Base-by-base conservation (phyloP, 2,888 invertebrate species). In the Corythucha ciliata region DNA sequence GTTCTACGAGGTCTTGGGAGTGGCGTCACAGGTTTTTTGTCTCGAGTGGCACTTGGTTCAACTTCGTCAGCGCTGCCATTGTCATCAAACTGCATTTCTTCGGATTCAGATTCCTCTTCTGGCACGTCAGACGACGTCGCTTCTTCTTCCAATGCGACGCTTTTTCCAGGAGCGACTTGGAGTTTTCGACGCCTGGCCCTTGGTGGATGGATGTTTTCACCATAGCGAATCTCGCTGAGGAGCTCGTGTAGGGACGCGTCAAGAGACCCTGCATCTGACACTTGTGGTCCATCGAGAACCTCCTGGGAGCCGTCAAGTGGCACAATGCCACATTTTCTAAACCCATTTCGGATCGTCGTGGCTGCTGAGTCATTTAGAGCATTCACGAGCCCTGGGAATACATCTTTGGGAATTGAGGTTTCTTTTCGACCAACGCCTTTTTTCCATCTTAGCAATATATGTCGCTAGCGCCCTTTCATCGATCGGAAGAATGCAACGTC, bases 401-500 rank as follows among this genome's bases (percentile, higher is more conserved):
- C 26, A 18, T 37, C 37, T 54, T 54, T 57, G 3, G 56, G 56
- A 5, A 56, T 20, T 3, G 48, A 8, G 26, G 50, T 2, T 7
- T 27, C 27, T 26, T 34, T 24, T 33, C 39, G 51, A 6, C 55
- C 52, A 14, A 33, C 29, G 1, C 41, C 54, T 20, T 54, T 22
- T 39, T 54, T 56, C 51, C 54, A 54, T 2, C 44, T 20, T 4
- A 4, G 27, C 4, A 53, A 29, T 12, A 54, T 27, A 1, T 41
- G 39, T 26, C 41, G 41, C 61, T 61, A 61, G 8, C 33, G 42
- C 14, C 12, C 33, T 51, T 63, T 61, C 29, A 61, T 29, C 7
- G 60, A 57, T 10, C 53, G 33, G 34, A 60, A 62, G 36, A 50
- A 60, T 3, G 63, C 41, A 14, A 41, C 41, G n/a, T 41, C 41